phyloP scores from a whole-genome alignment of 2,797 vertebrate species.

The Tarsius wallacei region DNA sequence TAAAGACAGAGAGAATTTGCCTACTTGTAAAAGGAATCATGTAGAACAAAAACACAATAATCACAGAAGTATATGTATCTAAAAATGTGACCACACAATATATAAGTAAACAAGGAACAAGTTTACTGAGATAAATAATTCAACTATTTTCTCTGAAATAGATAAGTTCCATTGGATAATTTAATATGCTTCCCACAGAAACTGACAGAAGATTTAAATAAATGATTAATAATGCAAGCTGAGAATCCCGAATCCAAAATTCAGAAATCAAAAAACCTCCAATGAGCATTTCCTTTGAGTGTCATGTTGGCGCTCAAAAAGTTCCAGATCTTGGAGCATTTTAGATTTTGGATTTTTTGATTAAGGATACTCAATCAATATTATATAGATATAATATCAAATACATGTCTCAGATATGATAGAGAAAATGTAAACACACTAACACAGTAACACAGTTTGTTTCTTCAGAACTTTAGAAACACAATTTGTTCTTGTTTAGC shows the following conservation, averaged over 20 bases:
- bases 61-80: background rate
- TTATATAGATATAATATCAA: background rate
- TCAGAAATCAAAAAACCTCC: background rate
- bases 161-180: background rate
- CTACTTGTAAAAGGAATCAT: background rate
- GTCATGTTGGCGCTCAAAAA: background rate
- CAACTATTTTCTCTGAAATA: background rate
- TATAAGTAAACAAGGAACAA: background rate
- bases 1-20: background rate
- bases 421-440: background rate
- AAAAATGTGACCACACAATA: background rate
- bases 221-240: background rate
- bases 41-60: background rate
- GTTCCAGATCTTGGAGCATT: background rate
- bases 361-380: background rate
- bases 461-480: background rate
- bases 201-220: background rate
- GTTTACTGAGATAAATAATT: background rate
- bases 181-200: background rate
- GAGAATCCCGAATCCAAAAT: background rate
- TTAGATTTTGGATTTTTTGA: background rate
- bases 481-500: background rate
- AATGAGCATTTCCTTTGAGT: background rate
- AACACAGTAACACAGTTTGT: background rate
- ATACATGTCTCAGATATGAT: background rate